phyloP scores from a whole-genome alignment of 2,113 vertebrate species.

The Caranx melampygus region DNA sequence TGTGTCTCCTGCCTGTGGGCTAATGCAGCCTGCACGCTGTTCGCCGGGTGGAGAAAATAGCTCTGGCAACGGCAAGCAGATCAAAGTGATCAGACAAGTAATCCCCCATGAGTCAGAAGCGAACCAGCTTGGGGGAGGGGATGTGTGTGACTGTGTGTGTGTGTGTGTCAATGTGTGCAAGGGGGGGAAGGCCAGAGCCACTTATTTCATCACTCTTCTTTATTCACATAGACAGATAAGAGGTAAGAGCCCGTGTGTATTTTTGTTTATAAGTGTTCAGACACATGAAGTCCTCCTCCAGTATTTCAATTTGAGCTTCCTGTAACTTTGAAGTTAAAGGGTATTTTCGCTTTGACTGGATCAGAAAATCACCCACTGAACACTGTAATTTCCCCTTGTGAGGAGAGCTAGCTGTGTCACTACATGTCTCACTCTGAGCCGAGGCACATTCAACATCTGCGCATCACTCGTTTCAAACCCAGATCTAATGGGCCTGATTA shows the following conservation, averaged over 20 bases:
- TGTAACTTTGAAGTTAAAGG: conserved; percentile 79
- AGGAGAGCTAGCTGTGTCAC: conserved; percentile 67
- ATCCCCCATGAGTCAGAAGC: conserved; percentile 81
- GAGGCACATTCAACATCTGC: conserved; percentile 33
- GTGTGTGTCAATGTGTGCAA: not conserved
- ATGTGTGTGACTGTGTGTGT: not conserved
- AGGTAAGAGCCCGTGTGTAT: conserved; percentile 5
- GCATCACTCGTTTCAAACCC: conserved; percentile 32
- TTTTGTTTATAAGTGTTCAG: conserved; percentile 46
- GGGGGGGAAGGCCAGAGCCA: conserved; percentile 32
- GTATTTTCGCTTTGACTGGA: conserved; percentile 76
- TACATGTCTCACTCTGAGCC: conserved; percentile 35
- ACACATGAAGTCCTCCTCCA: conserved; percentile 57
- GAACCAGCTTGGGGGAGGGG: conserved; percentile 58
- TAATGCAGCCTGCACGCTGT: conserved; percentile 51
- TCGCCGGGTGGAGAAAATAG: conserved; percentile 72
- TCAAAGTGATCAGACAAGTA: conserved; percentile 81
- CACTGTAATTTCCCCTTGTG: conserved; percentile 75
- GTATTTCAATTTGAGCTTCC: conserved; percentile 70
- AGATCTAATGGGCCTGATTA: conserved; percentile 28
- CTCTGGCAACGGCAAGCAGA: conserved; percentile 71
- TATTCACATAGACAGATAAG: conserved; percentile 31
- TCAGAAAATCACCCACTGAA: conserved; percentile 68
- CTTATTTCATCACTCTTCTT: conserved; percentile 67
- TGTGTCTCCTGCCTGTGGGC: conserved; percentile 54